Conservation (phyloP, 2,888 invertebrate genomes). For the Orchesella flavescens region DNA sequence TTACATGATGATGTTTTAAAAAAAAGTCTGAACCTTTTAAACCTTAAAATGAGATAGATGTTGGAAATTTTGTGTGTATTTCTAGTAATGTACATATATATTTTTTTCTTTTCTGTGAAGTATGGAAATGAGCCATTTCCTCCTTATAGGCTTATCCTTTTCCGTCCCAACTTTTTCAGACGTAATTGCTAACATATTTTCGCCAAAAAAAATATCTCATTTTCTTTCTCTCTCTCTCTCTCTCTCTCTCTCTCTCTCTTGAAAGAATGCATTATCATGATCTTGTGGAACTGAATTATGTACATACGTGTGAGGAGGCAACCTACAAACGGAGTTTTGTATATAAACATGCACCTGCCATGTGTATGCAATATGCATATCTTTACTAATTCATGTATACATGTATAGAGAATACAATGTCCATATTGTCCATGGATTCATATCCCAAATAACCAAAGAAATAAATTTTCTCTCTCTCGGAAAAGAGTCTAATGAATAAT, state of each 20-base stretch:
- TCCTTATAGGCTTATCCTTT: constrained; percentile 7
- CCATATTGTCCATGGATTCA: neutral
- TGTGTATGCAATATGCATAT: constrained; percentile 25
- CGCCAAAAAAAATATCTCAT: constrained; percentile 4
- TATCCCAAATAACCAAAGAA: neutral
- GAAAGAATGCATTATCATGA: no score
- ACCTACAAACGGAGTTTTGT: neutral
- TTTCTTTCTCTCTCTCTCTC: no score
- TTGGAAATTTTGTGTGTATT: no score
- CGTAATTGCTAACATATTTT: constrained; percentile 47
- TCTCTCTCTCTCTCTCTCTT: no score
- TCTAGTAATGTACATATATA: no score
- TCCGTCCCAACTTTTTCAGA: neutral
- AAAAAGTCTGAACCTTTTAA: constrained; percentile 47
- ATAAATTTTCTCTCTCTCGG: neutral
- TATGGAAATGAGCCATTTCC: constrained; percentile 48
- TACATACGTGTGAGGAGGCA: neutral
- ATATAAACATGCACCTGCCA: constrained; percentile 38
- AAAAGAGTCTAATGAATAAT: constrained; percentile 51
- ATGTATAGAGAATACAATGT: neutral
- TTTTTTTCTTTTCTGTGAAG: neutral
- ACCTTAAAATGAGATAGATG: constrained; percentile 15
- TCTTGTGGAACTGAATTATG: no score
- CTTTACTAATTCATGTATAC: constrained; percentile 33
- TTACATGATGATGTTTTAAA: constrained; percentile 52